These are phyloP conservation scores for Nymphalis polychloros DNA, from an alignment of 2,888 invertebrate species.

Conservation along the genomic window DNA sequence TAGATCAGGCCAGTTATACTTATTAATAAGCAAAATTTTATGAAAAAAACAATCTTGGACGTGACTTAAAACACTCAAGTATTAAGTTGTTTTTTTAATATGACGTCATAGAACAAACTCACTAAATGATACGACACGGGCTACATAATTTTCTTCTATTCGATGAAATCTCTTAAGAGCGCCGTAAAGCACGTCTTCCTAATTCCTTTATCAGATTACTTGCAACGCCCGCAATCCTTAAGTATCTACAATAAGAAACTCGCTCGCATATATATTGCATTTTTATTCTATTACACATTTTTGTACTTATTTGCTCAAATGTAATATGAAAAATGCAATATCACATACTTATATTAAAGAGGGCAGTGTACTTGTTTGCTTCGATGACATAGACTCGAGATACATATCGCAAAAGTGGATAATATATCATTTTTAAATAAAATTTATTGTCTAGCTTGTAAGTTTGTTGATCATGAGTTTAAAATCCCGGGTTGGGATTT, in stretches of 20 bases:
- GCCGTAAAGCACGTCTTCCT: conserved; percentile 39
- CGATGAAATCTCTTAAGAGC: conserved; percentile 25
- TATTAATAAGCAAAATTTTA: too few relatives aligned
- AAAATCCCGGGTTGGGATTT: too few relatives aligned
- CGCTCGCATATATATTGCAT: conserved; percentile 17
- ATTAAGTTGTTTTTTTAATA: neutral
- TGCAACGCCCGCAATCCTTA: conserved; percentile 20
- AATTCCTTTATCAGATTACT: conserved; percentile 45
- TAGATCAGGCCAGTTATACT: too few relatives aligned
- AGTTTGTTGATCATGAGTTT: too few relatives aligned
- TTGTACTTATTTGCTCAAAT: neutral
- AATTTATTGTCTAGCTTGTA: too few relatives aligned
- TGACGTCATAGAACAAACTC: neutral
- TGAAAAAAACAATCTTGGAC: neutral
- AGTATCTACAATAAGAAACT: conserved; percentile 18
- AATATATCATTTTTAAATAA: too few relatives aligned
- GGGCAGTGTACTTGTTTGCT: too few relatives aligned
- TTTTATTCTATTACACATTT: neutral
- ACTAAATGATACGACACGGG: neutral
- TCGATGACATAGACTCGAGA: too few relatives aligned
- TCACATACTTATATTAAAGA: too few relatives aligned
- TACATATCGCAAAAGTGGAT: too few relatives aligned
- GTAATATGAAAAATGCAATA: too few relatives aligned
- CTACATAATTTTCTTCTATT: neutral
- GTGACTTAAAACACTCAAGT: neutral